Base-by-base conservation (phyloP, 2,888 invertebrate genomes). In the Caenorhabditis uteleia region DNA sequence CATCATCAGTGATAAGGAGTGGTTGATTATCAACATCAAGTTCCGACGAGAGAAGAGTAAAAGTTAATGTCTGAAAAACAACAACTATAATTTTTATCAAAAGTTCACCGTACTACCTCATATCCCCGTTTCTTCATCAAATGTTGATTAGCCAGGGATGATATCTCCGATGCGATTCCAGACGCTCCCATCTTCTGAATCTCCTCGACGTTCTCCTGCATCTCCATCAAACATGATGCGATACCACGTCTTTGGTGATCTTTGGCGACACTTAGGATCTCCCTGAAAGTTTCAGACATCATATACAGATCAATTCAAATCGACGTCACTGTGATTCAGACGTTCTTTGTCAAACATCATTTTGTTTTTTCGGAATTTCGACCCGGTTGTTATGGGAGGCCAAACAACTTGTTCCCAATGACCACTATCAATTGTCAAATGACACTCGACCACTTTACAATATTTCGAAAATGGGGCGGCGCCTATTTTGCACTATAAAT, bases 201-300 rank as follows among this genome's bases (percentile, higher is more conserved):
- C 23, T 49, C 40, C n/a, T 40, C 29, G 2, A 14, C 23, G 14
- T 55, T 43, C 20, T 55, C 55, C 49, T 46, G 55, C 25, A 36
- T 34, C 1, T 18, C 21, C 61, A 61, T 61, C 25, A 61, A 12
- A 25, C 31, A 31, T 10, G 61, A 55, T 14, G 61, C 61, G 10
- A 61, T 45, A 10, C 61, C 61, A 7, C 48, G 44, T 10, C 61
- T 45, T 42, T 61, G 61, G 25, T 55, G 43, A 10, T 55, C 39
- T 26, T 61, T 61, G 21, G 61, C 44, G 26, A 61, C 61, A n/a
- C 49, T 49, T 2, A 55, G 46, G 27, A 61, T 61, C 38, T 61
- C 61, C 42, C 61, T 61, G 55, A 27, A 61, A 55, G 48, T 33
- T 18, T 5, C 20, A 43, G 43, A 4, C 39, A 39, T 39, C 21